Conservation (phyloP, 2,113 vertebrate species). For the Pelvicachromis taeniatus region DNA sequence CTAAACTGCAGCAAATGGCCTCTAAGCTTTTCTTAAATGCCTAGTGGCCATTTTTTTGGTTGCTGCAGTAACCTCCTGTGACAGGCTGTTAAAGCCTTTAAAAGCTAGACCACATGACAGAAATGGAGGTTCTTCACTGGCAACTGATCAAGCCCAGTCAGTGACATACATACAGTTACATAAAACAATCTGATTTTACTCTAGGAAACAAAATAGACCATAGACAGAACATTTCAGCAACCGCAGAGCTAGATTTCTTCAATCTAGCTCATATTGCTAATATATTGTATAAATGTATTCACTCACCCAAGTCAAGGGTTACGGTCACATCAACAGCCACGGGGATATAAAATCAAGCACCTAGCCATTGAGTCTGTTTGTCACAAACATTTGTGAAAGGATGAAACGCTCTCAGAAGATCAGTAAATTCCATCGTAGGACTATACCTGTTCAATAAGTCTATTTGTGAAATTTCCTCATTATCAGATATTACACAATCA, state of each 20-base stretch:
- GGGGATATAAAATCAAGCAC: neutral
- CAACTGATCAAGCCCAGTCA: neutral
- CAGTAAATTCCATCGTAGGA: neutral
- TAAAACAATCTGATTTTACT: neutral
- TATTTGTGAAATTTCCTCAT: neutral
- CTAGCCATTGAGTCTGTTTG: neutral
- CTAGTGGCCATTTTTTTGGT: neutral
- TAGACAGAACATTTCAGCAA: neutral
- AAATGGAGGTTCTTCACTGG: neutral
- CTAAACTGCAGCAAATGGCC: neutral
- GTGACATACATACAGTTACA: neutral
- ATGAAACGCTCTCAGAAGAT: neutral
- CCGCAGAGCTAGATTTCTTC: neutral
- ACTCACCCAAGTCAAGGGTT: neutral
- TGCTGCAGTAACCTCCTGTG: neutral
- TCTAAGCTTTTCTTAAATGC: neutral
- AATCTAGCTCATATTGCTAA: neutral
- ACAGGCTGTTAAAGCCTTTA: neutral
- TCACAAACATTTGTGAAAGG: neutral
- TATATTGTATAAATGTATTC: neutral
- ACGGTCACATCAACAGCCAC: neutral
- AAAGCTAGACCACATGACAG: neutral
- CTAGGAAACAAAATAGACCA: neutral
- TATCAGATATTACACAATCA: neutral
- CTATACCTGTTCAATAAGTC: neutral